Evolutionary conservation across 1,140 invertebrate species (phyloP).

Genomic region (Neodiprion virginianus): DNA sequence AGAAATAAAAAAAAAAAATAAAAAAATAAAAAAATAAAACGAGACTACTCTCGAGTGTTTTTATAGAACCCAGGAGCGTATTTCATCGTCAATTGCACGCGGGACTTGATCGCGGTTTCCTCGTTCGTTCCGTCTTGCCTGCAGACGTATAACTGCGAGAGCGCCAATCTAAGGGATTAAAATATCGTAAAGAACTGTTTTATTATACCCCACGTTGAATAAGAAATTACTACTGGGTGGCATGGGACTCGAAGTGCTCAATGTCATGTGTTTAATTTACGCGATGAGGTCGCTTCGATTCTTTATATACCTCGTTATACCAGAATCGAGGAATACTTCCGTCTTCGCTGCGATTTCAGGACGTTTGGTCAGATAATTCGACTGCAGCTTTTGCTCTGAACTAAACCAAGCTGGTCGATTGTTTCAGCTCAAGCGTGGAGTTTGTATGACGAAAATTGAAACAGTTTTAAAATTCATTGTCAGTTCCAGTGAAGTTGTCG

Average conservation of each 20-base stretch:
- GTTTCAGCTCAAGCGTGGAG: too few relatives aligned
- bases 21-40: not conserved
- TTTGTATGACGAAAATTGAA: too few relatives aligned
- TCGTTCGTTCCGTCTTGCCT: slow-evolving; percentile 18
- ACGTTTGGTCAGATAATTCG: too few relatives aligned
- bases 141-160: not conserved
- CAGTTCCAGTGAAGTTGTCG: too few relatives aligned
- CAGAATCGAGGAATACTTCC: too few relatives aligned
- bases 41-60: slow-evolving; percentile 20
- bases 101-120: slow-evolving; percentile 11
- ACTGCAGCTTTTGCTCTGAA: too few relatives aligned
- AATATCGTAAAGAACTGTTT: slow-evolving; percentile 39
- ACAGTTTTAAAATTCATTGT: too few relatives aligned
- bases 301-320: too few relatives aligned
- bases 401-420: too few relatives aligned
- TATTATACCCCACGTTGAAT: not conserved
- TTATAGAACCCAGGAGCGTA: slow-evolving; percentile 29
- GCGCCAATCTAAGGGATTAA: slow-evolving; percentile 38
- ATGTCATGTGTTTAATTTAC: not conserved
- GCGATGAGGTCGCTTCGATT: too few relatives aligned
- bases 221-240: slow-evolving; percentile 24
- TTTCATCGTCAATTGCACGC: slow-evolving; percentile 41
- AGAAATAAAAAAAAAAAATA: not conserved
- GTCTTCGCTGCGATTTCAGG: too few relatives aligned
- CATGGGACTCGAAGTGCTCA: slow-evolving; percentile 8